Evolutionary conservation across 1,140 invertebrate genomes (phyloP).

Genomic region (Batillaria attramentaria): DNA sequence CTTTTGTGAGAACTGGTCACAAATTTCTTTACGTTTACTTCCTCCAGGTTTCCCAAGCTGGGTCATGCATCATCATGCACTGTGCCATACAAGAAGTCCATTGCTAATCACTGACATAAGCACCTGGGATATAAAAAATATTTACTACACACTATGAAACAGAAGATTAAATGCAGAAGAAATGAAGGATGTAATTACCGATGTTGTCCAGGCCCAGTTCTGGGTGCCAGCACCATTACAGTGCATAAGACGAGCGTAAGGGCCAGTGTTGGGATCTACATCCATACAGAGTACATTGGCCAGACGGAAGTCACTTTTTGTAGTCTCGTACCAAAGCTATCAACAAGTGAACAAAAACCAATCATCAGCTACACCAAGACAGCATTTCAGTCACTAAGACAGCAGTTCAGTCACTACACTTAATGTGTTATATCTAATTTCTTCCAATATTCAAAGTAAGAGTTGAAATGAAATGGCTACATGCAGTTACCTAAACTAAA

Average conservation of each 20-base stretch:
- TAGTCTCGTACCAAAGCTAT: constrained; percentile 89
- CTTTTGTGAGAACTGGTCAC: too few species aligned
- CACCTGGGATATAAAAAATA: too few species aligned
- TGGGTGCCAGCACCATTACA: constrained; percentile 94
- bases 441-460: background rate
- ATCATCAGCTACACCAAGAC: constrained; percentile 15
- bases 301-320: constrained; percentile 87
- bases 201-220: constrained; percentile 80
- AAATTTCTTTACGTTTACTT: too few species aligned
- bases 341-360: constrained; percentile 11
- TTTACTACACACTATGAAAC: too few species aligned
- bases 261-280: constrained; percentile 68
- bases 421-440: background rate
- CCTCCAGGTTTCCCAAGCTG: too few species aligned
- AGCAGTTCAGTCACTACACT: background rate
- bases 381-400: constrained; percentile 4
- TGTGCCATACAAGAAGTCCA: too few species aligned
- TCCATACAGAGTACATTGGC: constrained; percentile 89
- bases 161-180: background rate
- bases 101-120: constrained; percentile 7
- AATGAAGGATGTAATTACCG: constrained; percentile 32
- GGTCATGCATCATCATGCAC: background rate
- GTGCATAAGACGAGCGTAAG: constrained; percentile 82
- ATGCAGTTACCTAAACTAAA: too few species aligned
- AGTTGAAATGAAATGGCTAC: background rate